Base-by-base conservation (phyloP, 2,113 vertebrate species). In the Heliornis fulica region DNA sequence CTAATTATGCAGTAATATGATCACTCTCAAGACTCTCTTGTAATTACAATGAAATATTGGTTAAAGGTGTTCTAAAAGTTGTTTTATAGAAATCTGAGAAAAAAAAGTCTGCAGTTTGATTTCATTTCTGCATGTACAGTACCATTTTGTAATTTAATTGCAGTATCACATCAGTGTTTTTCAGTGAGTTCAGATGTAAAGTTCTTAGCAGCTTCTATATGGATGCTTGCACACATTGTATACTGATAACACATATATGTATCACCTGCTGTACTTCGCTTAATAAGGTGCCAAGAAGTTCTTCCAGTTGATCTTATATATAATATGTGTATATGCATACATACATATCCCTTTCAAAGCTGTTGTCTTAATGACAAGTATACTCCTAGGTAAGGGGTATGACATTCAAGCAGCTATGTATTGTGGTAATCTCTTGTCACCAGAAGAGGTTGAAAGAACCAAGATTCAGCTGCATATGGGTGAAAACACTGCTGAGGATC, bases 311-410 rank as follows among this genome's bases (percentile, higher is more conserved):
- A 17, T 13, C 8, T 36, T 36, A 32, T 8, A 53, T 51, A 9
- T 59, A n/a, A 14, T 14, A 7, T 13, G 22, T 18, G 23, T 14
- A 41, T 28, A 3, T 72, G 10, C 26, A 57, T 46, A 17, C 34
- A 4, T 31, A 23, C 15, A 23, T 40, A 2, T 23, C 21, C 10
- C 4, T 59, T 15, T 72, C 9, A 17, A 7, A 56, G 40, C 8
- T 0, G 0, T 25, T 46, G 40, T 32, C 26, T 83, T 77, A 80
- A 59, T 26, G 40, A 4, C 13, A 87, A 80, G 5, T 26, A 5
- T 63, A 53, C 70, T 77, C 45, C 36, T 83, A 25, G 19, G 5
- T 43, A 25, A 69, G 57, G 77, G 9, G 34, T 28, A 40, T 34
- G 31, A 59, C 19, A 34, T 28, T 56, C 15, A 78, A 87, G 50